Conservation (phyloP, 2,888 invertebrate genomes). For the Drosophila hamatofila region DNA sequence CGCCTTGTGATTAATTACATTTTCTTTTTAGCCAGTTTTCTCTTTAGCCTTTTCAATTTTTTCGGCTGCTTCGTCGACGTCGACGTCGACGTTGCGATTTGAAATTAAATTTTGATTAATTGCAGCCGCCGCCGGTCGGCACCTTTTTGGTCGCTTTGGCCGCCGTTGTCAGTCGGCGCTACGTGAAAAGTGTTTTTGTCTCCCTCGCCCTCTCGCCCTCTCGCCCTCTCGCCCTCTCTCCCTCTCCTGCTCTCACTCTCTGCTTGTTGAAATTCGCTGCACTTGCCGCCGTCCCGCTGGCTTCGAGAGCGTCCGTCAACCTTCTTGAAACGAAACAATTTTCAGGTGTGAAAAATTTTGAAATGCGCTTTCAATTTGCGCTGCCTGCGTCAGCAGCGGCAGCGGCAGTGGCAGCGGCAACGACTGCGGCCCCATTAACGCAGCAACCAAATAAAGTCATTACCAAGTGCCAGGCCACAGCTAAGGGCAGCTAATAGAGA, state of each 20-base stretch:
- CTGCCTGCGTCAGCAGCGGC: constrained; percentile 60
- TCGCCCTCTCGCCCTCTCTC: neutral
- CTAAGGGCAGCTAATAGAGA: neutral
- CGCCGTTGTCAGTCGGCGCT: constrained; percentile 59
- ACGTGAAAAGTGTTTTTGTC: constrained; percentile 72
- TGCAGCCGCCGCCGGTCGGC: constrained; percentile 69
- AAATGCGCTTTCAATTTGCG: constrained; percentile 80
- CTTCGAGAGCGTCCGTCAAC: constrained; percentile 45
- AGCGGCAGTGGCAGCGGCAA: constrained; percentile 41
- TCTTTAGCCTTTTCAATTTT: constrained; percentile 66
- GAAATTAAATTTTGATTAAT: constrained; percentile 78
- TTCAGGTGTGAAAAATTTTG: constrained; percentile 79
- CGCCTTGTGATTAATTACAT: constrained; percentile 76
- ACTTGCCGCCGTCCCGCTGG: constrained; percentile 68
- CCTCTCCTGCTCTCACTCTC: neutral
- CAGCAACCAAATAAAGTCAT: constrained; percentile 80
- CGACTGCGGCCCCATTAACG: constrained; percentile 66
- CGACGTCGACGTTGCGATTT: constrained; percentile 61
- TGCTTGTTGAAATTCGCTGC: constrained; percentile 61
- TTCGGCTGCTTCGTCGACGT: constrained; percentile 40
- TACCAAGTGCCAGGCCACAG: constrained; percentile 62
- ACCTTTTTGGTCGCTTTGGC: constrained; percentile 39
- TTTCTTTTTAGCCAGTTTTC: constrained; percentile 72
- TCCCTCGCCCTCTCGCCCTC: neutral
- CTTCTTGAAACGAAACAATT: constrained; percentile 73